Evolutionary conservation across 2,888 invertebrate genomes (phyloP), one percentile per base, ranked within the genome.

Genomic region (Petrolisthes cinctipes): DNA sequence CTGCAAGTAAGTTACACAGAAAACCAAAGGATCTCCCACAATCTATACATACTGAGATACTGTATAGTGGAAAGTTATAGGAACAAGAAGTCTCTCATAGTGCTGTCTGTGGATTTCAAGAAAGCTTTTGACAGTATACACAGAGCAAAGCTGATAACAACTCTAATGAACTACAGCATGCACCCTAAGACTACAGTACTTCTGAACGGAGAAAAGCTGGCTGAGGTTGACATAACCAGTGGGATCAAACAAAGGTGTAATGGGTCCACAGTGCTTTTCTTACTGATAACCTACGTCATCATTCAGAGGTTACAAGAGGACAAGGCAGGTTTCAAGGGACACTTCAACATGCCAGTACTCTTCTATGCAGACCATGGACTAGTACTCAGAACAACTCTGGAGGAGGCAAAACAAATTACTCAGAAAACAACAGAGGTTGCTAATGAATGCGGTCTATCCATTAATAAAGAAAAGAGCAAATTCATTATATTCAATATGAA

Each of bases 391-490:
- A 61, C 1, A 61, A 61, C 61, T 61, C 7, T 61, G 14, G 61
- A 61, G 14, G 61, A 61, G 14, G 61, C 61, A 61, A 61, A 14
- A 61, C 61, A 61, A 61, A 14, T 61, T 14, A 61, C 14, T 61
- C 61, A 61, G 61, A 61, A 73, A 20, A 73, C 73, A 20, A 73
- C n/a, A 7, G 73, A 73, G n/a, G n/a, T 73, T 73, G 1, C 73
- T 20, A 73, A 73, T 20, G 73, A 73, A 73, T 73, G 73, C n/a
- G 73, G 73, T 17, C 23, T 73, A 17, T 73, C 73, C n/a, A 73
- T 73, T 20, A 73, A 73, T n/a, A 73, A 73, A n/a, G 73, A 73
- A 7, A 73, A 73, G n/a, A 73, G 73, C 73, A 73, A 73, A 73
- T 17, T 73, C 9, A 73, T 73, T 17, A 17, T 73, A 0, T 73